Base-by-base conservation (phyloP, 2,888 invertebrate genomes). In the Lysandra coridon region DNA sequence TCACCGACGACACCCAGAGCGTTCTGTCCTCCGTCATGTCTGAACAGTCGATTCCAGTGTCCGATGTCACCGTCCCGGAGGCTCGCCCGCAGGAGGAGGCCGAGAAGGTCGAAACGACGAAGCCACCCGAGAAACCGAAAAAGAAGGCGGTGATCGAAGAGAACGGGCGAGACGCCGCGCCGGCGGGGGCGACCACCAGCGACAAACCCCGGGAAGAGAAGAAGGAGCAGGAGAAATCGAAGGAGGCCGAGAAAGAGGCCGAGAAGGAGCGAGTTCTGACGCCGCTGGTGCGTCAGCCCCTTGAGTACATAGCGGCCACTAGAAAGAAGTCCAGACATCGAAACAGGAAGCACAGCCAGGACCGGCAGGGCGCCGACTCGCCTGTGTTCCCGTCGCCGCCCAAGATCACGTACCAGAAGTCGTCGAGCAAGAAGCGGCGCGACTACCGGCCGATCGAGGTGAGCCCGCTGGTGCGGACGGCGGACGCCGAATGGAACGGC, bases 11-110 rank as follows among this genome's bases (percentile, higher is more conserved):
- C 84, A 96, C 96, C 30, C 97, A 97, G 84, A 97, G 97, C 89
- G 95, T 97, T 73, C 93, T 97, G 83, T 97, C 97, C 23, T 97
- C 97, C 57, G 96, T 95, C 17, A 95, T 97, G 89, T 97, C 97
- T 78, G 96, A 96, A 90, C 95, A 96, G 85, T 97, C 97, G 79
- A 95, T 96, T 88, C 96, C 96, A 86, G 96, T 96, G 89, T 96
- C 95, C 83, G 97, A 97, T 86, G 95, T 96, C 53, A 96, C 96
- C 37, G 94, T 95, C 64, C 94, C 95, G 53, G 95, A 95, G 82
- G 90, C 84, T 87, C 90, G 91, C 64, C 94, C 95, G 62, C 94
- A 96, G 82, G 96, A 95, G 84, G 89, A 88, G 83, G 90, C 86
- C 84, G 89, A 83, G 40, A 80, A 81, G 85, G 87, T 82, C 0